Percentiles rank a stretch among this genome's conserved stretches.
Conservation (phyloP, 2,797 vertebrate genomes). For the Bradypodion ventrale region DNA sequence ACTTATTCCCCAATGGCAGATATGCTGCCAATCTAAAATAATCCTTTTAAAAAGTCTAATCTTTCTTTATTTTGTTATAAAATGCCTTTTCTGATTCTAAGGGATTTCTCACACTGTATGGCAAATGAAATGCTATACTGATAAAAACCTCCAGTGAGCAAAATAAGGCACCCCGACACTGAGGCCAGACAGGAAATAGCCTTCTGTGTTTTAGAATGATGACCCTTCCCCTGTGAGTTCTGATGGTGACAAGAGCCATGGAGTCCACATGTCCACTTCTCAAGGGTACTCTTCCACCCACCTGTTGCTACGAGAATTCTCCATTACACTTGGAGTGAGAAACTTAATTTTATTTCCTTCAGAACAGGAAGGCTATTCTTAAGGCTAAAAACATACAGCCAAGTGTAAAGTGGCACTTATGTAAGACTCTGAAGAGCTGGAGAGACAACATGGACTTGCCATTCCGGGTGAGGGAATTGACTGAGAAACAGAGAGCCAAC, state of each 20-base stretch:
- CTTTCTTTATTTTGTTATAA: neutral
- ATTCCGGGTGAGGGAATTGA: neutral
- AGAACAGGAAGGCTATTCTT: neutral
- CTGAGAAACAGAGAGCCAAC: neutral
- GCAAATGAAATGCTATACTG: neutral
- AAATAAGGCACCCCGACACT: constrained; percentile 3
- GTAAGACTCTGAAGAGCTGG: constrained; percentile 17
- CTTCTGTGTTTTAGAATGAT: constrained; percentile 2
- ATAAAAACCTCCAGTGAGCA: constrained; percentile 14
- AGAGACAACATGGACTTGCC: constrained; percentile 7
- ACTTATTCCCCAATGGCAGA: neutral
- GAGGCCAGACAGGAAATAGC: constrained; percentile 7
- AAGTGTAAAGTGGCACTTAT: constrained; percentile 24
- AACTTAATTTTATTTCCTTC: constrained; percentile 8
- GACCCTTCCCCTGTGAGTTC: neutral
- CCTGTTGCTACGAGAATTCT: neutral
- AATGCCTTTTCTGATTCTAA: neutral
- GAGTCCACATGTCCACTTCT: neutral
- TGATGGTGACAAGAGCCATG: neutral
- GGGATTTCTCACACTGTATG: neutral
- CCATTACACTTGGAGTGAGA: neutral
- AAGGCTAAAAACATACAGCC: constrained; percentile 21
- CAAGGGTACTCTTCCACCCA: neutral
- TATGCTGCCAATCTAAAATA: constrained; percentile 15
- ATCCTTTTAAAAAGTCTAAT: neutral